These are phyloP conservation scores for Adoxophyes honmai DNA, from an alignment of 1,140 invertebrate species.

Conservation along the genomic window DNA sequence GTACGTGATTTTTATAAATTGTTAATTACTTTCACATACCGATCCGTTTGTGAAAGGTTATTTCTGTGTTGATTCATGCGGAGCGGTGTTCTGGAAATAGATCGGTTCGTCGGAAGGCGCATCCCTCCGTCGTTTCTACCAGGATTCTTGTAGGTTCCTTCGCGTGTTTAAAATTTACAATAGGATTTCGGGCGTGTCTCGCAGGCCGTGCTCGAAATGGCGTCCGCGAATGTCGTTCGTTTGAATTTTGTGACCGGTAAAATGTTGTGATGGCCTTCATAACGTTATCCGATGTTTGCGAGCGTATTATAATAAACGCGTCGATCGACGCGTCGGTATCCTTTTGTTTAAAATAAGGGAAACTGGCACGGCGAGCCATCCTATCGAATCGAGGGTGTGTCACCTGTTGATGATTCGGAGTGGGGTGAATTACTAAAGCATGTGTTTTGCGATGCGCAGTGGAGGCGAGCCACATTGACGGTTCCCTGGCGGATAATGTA, in stretches of 20 bases:
- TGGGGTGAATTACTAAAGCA: constrained; percentile 29
- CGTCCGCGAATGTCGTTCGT: constrained; percentile 63
- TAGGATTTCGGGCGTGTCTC: constrained; percentile 58
- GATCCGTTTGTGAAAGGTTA: constrained; percentile 69
- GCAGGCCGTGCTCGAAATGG: constrained; percentile 62
- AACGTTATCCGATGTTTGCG: constrained; percentile 22
- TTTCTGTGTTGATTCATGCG: constrained; percentile 75
- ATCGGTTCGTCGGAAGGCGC: constrained; percentile 59
- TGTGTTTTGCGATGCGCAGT: constrained; percentile 53
- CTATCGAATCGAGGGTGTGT: constrained; percentile 57
- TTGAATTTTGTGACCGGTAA: constrained; percentile 72
- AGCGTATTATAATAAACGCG: not conserved
- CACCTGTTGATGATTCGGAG: constrained; percentile 58
- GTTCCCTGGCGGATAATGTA: constrained; percentile 82
- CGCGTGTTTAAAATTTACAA: constrained; percentile 6
- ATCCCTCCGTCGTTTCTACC: constrained; percentile 51
- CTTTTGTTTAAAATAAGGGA: constrained; percentile 11
- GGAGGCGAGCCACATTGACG: constrained; percentile 65
- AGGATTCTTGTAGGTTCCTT: constrained; percentile 50
- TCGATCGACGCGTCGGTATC: not conserved
- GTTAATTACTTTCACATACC: constrained; percentile 56
- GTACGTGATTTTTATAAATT: constrained; percentile 65
- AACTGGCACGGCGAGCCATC: constrained; percentile 10
- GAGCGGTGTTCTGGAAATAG: constrained; percentile 74
- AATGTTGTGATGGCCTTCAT: constrained; percentile 39